A percentile compares a stretch with the other conserved stretches of the same genome.
These are phyloP conservation scores for Cygnus atratus DNA, from an alignment of 2,113 vertebrate genomes.

Conservation along the genomic window DNA sequence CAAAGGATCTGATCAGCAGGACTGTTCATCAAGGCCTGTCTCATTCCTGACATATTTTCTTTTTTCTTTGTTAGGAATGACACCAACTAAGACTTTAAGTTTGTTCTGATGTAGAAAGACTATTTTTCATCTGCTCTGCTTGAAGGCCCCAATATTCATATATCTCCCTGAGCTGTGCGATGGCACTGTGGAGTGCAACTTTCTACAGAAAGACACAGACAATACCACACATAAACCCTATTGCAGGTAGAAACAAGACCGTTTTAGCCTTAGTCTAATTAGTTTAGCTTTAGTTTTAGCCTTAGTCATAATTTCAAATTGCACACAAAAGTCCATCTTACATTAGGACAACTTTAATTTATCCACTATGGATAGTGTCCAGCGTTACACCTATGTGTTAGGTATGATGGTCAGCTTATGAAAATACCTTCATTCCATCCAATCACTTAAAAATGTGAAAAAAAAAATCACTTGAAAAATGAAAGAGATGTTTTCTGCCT, in stretches of 20 bases:
- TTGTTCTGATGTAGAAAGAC: not conserved
- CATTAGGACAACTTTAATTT: not conserved
- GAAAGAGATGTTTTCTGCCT: not conserved
- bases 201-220: not conserved
- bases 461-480: too few species aligned
- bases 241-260: not conserved
- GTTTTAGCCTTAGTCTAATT: not conserved
- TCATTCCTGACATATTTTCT: not conserved
- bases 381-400: not conserved
- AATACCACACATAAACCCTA: not conserved
- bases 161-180: not conserved
- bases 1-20: not conserved
- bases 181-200: not conserved
- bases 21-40: not conserved
- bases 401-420: not conserved
- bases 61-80: not conserved
- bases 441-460: not conserved
- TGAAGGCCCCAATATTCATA: not conserved
- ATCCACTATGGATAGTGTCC: not conserved
- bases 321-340: not conserved
- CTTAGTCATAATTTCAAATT: not conserved
- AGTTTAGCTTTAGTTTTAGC: not conserved
- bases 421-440: not conserved
- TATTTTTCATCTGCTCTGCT: not conserved
- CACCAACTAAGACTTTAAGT: not conserved